Percentiles rank a stretch among this genome's conserved stretches.
phyloP scores from a whole-genome alignment of 2,797 vertebrate genomes.

The Sylvia borin region DNA sequence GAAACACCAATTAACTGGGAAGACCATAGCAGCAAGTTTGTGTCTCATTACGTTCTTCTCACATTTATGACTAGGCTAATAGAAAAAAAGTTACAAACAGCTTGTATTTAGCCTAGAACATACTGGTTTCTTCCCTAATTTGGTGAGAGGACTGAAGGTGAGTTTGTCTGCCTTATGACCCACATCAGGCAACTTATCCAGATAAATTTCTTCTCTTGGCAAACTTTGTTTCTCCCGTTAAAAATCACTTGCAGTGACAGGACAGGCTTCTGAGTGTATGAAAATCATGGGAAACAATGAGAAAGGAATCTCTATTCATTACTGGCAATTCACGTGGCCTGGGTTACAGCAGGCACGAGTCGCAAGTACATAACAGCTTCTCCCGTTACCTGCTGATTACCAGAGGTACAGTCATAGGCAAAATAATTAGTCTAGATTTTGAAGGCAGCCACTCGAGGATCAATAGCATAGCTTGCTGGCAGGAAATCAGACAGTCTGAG shows the following conservation, averaged over 20 bases:
- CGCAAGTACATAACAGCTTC: neutral
- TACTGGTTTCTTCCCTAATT: neutral
- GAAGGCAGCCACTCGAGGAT: neutral
- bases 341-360: neutral
- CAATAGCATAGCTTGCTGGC: neutral
- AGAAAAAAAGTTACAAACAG: neutral
- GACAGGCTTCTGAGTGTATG: neutral
- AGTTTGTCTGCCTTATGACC: neutral
- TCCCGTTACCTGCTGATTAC: neutral
- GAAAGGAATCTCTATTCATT: neutral
- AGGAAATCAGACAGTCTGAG: neutral
- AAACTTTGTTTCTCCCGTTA: neutral
- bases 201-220: neutral
- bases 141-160: neutral
- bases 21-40: neutral
- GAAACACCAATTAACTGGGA: neutral
- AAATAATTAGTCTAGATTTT: neutral
- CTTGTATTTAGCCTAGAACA: neutral
- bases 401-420: neutral
- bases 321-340: neutral
- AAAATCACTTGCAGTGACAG: neutral
- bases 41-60: neutral
- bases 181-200: neutral
- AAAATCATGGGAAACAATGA: neutral
- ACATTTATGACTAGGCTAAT: neutral